Evolutionary conservation across 2,888 invertebrate genomes (phyloP), one percentile per base, ranked within the genome.

Genomic region (Eustalomyia histrio): DNA sequence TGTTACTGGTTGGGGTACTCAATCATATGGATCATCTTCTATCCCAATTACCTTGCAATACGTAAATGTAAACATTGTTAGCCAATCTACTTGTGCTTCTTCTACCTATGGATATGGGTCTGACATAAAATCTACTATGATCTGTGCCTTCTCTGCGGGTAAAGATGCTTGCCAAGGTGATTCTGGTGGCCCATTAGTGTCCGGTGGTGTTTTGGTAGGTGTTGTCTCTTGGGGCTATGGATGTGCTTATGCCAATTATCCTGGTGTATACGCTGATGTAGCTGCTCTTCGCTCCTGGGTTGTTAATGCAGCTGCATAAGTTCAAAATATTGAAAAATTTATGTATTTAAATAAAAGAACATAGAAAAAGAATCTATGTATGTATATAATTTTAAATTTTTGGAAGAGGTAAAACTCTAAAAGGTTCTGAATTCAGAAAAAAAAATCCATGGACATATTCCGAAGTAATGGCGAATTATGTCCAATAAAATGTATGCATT

Each of bases 11-110:
- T 87, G 87, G 86, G 87, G 86, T 53, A 75, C 82, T 0, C 47
- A 9, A 83, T 61, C 82, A 73, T 86, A 84, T 18, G 90, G 89
- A 12, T n/a, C 83, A 0, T 84, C 80, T 1, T 83, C 86, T 2
- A 60, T 68, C 7, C 52, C 83, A 7, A 74, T 87, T 1, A 92
- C 92, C 86, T 90, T 88, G 64, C 92, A 91, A 0, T 57, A 89
- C 12, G 89, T 93, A 0, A 89, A 91, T 0, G 91, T 91, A 83
- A 64, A 57, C 0, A 84, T 84, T 50, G 89, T 92, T 1, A 90
- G 86, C 79, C 87, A 90, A 0, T 72, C 84, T 0, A 83, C 86
- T 0, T 94, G 94, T 80, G 78, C 71, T 43, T 85, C 85, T 0
- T 78, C 85, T 0, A 90, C 90, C 0, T 93, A 93, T 76, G 82